A percentile compares a stretch with the other conserved stretches of the same genome.
Conservation (phyloP, 2,888 invertebrate genomes). For the Antheraea assamensis region DNA sequence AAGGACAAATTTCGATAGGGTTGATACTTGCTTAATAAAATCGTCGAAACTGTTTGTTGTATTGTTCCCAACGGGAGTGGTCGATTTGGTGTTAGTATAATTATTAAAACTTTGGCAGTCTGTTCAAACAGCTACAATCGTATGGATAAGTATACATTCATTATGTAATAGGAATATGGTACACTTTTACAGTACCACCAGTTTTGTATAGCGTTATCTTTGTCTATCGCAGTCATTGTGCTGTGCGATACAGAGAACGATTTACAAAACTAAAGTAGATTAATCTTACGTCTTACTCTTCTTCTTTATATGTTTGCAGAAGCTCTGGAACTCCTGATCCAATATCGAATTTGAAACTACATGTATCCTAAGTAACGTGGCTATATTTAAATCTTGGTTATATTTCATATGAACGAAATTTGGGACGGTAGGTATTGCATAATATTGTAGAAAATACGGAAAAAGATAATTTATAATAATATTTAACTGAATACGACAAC, state of each 20-base stretch:
- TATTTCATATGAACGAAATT: too few relatives aligned
- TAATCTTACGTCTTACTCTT: too few relatives aligned
- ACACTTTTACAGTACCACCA: too few relatives aligned
- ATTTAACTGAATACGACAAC: background rate
- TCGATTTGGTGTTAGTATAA: background rate
- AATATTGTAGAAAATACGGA: background rate
- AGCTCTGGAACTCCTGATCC: too few relatives aligned
- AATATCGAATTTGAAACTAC: too few relatives aligned
- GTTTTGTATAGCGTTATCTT: too few relatives aligned
- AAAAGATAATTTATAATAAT: background rate
- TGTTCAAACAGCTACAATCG: background rate
- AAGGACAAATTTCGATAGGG: conserved; percentile 35
- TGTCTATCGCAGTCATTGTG: too few relatives aligned
- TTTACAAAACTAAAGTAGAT: too few relatives aligned
- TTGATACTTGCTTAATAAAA: conserved; percentile 29
- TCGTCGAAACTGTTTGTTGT: background rate
- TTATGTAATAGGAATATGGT: background rate
- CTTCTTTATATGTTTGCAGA: too few relatives aligned
- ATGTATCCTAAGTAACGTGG: too few relatives aligned
- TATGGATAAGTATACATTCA: background rate
- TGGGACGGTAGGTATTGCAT: background rate
- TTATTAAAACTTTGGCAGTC: background rate
- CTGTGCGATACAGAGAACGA: too few relatives aligned
- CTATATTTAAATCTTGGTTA: too few relatives aligned
- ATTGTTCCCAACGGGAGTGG: background rate